Evolutionary conservation across 2,113 vertebrate species (phyloP).

Genomic region (Vireo altiloquus): DNA sequence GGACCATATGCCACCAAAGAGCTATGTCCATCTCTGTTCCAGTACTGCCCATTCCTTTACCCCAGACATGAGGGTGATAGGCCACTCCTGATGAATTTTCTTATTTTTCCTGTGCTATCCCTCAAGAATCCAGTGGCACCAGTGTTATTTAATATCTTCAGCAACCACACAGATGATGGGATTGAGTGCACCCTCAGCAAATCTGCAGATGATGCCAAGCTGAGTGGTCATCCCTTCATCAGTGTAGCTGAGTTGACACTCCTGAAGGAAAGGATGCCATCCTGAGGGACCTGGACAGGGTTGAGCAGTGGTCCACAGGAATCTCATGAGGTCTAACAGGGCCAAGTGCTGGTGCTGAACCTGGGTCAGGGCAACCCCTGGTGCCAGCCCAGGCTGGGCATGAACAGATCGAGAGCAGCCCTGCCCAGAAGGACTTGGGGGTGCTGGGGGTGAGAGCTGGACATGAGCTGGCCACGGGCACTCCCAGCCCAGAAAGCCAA

Average conservation of each 20-base stretch:
- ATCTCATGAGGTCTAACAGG: background rate
- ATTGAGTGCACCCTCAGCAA: accelerated
- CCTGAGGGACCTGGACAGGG: too few relatives aligned
- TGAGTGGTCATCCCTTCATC: background rate
- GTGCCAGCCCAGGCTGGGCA: background rate
- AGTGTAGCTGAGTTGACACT: background rate
- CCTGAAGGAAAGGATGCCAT: accelerated
- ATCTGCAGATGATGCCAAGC: background rate
- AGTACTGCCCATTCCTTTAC: background rate
- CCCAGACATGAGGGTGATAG: accelerated
- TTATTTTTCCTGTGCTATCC: background rate
- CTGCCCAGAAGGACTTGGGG: background rate
- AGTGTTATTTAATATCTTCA: background rate
- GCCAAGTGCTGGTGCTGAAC: background rate
- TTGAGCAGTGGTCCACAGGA: accelerated
- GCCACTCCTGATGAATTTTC: background rate
- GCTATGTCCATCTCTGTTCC: background rate
- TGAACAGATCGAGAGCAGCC: background rate
- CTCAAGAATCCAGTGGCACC: background rate
- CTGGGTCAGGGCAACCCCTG: background rate
- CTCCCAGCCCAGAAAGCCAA: background rate
- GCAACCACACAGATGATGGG: background rate
- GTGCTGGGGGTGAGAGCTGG: background rate
- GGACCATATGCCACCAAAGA: background rate
- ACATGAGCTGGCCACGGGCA: background rate